Conservation (phyloP, 37 sponge, comb jelly and placozoan species). For the Cliona cf. orientalis region DNA sequence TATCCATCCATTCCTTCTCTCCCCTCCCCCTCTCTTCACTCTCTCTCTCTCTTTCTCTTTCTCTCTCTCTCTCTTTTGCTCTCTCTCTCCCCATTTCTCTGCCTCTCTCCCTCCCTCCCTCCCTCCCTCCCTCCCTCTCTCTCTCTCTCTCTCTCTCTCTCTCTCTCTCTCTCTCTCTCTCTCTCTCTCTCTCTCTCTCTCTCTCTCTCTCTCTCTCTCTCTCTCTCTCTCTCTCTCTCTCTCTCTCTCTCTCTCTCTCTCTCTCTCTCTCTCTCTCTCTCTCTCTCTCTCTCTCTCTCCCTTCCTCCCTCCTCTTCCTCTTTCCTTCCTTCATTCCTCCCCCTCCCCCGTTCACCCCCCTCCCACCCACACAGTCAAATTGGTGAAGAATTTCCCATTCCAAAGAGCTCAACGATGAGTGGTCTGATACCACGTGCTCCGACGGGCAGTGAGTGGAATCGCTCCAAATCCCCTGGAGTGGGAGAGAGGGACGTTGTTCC, state of each 20-base stretch:
- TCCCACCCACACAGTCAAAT: neutral
- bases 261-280: constrained; percentile 12
- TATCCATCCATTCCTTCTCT: neutral
- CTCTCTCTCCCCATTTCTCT: neutral
- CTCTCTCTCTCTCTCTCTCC: constrained; percentile 1
- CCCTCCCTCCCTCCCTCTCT: constrained; percentile 8
- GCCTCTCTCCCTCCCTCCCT: constrained; percentile 12
- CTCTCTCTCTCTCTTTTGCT: neutral
- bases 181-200: constrained; percentile 27
- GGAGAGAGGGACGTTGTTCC: neutral
- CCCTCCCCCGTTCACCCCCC: neutral
- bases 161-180: constrained; percentile 36
- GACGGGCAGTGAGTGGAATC: constrained; percentile 17
- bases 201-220: neutral
- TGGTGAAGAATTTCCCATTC: neutral
- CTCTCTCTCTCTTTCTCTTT: neutral
- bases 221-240: constrained; percentile 12
- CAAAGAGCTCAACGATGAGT: neutral
- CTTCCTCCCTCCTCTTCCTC: constrained; percentile 20
- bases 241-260: neutral
- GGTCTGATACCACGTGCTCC: constrained; percentile 30
- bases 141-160: constrained; percentile 33
- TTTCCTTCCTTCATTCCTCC: neutral
- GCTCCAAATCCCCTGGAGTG: neutral
- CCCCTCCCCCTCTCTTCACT: constrained; percentile 2